Evolutionary conservation across 1,140 invertebrate species (phyloP), one percentile per base, ranked within the genome.

Genomic region (Drosophila seguyi): DNA sequence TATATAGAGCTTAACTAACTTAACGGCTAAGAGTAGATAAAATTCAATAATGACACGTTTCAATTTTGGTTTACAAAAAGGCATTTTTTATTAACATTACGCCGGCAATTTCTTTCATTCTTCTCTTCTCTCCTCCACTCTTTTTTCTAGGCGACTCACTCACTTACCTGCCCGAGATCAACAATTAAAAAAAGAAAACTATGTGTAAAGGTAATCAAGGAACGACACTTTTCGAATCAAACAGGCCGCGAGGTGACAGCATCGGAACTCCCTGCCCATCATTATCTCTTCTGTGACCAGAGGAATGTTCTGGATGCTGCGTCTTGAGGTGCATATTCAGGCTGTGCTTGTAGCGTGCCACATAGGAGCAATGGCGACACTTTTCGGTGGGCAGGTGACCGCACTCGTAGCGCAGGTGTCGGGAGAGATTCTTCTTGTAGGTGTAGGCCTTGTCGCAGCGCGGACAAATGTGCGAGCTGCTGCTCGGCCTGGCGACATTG

Each of bases 381-480:
- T 94, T 92, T 62, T 94, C 94, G n/a, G 94, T 93, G 1, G 95
- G 94, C 79, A 93, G 93, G 57, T 94, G 94, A 36, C 94, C 94
- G 71, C 94, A 95, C 75, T 95, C 94, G 82, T 93, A 94, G 38
- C 93, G 93, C 38, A 93, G 75, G 75, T 95, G 94, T 20, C 94
- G 94, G 27, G 93, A 93, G 5, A 95, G 81, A 13, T 94, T 94
- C 63, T 93, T 93, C 55, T 94, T 94, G 83, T 94, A 94, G 16
- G 93, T 94, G 92, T 95, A 95, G 45, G 91, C 87, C 71, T 95
- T 94, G n/a, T 94, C 94, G 75, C 95, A 96, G 18, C 92, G 92
- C 10, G 93, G 92, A 86, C 95, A 95, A 27, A 77, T 65, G 60
- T 92, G 83, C 5, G 72, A 53, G 18, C 39, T 71, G 20, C 53